Evolutionary conservation across 2,797 vertebrate species (phyloP), one percentile per base, ranked within the genome.

Genomic region (Falco concolor): DNA sequence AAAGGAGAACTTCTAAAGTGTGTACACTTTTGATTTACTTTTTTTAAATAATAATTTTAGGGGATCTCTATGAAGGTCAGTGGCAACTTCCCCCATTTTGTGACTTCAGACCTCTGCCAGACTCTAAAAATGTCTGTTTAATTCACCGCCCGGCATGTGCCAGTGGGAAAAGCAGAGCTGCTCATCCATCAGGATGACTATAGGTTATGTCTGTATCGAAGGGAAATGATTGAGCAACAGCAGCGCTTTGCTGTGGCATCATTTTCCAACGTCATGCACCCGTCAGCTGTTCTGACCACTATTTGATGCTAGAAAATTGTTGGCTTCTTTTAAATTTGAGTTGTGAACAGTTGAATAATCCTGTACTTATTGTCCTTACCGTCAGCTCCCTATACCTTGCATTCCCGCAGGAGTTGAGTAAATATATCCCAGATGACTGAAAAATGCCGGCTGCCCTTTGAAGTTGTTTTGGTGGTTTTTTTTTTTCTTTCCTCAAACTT

Each of bases 201-300:
- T 4, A 18, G 72, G 25, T 65, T 74, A 13, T 20, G 32, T 68
- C 38, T 27, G 34, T 32, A 5, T 38, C 15, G 1, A 50, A 36
- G 70, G 50, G 34, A 63, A 18, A 6, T 0, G 1, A 20, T 2
- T 3, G 19, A 50, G 27, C 6, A 1, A 11, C 10, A 18, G 61
- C 80, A 56, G 47, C 76, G 2, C 80, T 83, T 73, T 5, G 2
- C 32, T 32, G n/a, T 17, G 63, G 20, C 13, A 0, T 30, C 1
- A 0, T 27, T 64, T 52, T 23, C 57, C 47, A 25, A 7, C 5
- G 1, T 8, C 8, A 14, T 3, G 23, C 45, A 8, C 10, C 14
- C 22, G 1, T 17, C 91, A 70, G 36, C 56, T 70, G 8, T 12
- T 84, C 45, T 8, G 1, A 1, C 8, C 13, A 5, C 77, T 57